Conservation (phyloP, 2,113 vertebrate species). For the Misgurnus anguillicaudatus region DNA sequence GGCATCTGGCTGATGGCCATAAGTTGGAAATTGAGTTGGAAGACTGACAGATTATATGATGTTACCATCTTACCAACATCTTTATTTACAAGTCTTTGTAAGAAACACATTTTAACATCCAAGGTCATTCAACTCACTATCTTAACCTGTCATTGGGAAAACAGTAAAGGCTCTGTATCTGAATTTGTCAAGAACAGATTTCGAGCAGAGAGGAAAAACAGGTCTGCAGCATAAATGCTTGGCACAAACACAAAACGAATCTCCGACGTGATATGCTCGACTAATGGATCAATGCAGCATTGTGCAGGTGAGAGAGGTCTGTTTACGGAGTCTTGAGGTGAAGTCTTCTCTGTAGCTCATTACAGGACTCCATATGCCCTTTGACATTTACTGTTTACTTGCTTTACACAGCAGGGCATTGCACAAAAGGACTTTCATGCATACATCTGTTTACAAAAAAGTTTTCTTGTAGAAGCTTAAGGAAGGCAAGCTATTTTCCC, state of each 20-base stretch:
- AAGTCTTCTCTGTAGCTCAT: conserved; percentile 24
- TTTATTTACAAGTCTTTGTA: not conserved
- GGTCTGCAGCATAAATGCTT: not conserved
- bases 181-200: not conserved
- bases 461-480: not conserved
- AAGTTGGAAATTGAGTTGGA: not conserved
- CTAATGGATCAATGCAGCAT: conserved; percentile 38
- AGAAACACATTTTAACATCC: no score
- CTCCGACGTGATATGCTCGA: not conserved
- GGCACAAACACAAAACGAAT: not conserved
- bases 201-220: not conserved
- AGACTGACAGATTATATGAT: not conserved
- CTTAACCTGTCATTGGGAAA: no score
- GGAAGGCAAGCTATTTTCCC: not conserved
- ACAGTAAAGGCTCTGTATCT: no score
- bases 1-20: not conserved
- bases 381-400: conserved; percentile 32
- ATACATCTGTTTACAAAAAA: not conserved
- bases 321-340: conserved; percentile 26
- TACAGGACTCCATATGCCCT: conserved; percentile 19
- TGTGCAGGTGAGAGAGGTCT: conserved; percentile 38
- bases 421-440: not conserved
- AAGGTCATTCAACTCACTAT: no score
- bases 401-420: conserved; percentile 8
- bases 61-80: not conserved